Percentiles rank a stretch among this genome's conserved stretches.
Evolutionary conservation across 2,797 vertebrate genomes (phyloP).

Genomic region (Poecile montanus): DNA sequence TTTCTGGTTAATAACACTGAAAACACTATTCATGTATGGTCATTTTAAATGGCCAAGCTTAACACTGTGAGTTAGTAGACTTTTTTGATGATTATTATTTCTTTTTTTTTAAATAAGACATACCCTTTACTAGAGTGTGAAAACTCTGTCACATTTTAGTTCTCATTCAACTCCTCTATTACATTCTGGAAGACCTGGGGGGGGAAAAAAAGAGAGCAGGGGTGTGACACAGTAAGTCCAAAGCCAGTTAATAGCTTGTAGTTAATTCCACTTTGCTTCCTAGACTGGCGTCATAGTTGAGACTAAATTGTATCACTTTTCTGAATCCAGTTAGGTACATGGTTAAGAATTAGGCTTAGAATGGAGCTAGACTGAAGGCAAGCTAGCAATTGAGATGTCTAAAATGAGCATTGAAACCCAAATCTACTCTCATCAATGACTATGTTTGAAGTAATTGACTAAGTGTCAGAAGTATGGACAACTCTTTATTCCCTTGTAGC

Average conservation of each 20-base stretch:
- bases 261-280: not conserved
- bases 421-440: not conserved
- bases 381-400: not conserved
- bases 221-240: fast-evolving
- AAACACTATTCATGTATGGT: not conserved
- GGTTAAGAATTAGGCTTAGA: not conserved
- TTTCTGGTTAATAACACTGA: not conserved
- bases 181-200: not conserved
- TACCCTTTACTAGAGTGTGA: not conserved
- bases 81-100: not conserved
- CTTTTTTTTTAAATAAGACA: not conserved
- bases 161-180: not conserved
- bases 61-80: not conserved
- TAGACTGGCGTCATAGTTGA: not conserved
- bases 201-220: fast-evolving
- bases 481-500: not conserved
- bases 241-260: not conserved
- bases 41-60: not conserved
- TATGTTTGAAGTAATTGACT: not conserved
- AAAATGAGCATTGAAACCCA: not conserved
- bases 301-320: not conserved
- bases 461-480: not conserved
- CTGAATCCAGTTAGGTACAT: not conserved
- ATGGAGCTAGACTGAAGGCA: not conserved
- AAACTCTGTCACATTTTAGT: not conserved